Conservation (phyloP, 53 echinoderm and acorn worm genomes). For the Luidia sarsii region DNA sequence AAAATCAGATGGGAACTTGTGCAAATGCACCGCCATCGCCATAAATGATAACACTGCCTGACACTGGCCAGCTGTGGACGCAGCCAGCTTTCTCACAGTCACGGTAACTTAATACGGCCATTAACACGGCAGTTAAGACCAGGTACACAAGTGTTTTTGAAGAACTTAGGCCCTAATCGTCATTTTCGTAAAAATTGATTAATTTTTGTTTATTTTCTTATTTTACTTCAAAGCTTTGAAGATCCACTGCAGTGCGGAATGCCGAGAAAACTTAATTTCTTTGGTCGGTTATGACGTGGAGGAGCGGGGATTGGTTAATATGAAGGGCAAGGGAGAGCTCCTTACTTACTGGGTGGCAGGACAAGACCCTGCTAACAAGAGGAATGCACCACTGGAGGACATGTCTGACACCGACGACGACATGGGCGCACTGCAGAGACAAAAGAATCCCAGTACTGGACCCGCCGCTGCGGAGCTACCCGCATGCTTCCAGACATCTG, state of each 20-base stretch:
- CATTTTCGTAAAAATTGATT: no score
- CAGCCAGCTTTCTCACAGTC: no score
- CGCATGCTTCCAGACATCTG: conserved; percentile 18
- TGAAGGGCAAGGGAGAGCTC: conserved; percentile 98
- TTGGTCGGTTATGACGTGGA: conserved; percentile 72
- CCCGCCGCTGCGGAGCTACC: conserved; percentile 1
- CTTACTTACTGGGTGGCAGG: conserved; percentile 86
- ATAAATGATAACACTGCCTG: no score
- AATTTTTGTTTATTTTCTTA: no score
- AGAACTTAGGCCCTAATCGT: no score
- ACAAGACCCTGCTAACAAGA: conserved; percentile 72
- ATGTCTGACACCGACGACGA: conserved; percentile 7
- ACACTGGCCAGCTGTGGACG: no score
- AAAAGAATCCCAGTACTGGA: conserved; percentile 17
- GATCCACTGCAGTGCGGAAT: conserved; percentile 84
- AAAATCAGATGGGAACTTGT: no score
- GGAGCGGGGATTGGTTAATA: conserved; percentile 81
- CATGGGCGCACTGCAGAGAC: background rate
- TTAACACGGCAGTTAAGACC: no score
- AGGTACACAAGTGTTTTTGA: no score
- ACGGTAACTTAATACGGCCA: no score
- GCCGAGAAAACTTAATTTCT: conserved; percentile 62
- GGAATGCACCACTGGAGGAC: conserved; percentile 43
- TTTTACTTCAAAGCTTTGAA: conserved; percentile 82
- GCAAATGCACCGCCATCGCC: no score